Percentiles rank a stretch among this genome's conserved stretches.
Evolutionary conservation across 1,140 invertebrate genomes (phyloP).

Genomic region (Megalonaias nervosa): DNA sequence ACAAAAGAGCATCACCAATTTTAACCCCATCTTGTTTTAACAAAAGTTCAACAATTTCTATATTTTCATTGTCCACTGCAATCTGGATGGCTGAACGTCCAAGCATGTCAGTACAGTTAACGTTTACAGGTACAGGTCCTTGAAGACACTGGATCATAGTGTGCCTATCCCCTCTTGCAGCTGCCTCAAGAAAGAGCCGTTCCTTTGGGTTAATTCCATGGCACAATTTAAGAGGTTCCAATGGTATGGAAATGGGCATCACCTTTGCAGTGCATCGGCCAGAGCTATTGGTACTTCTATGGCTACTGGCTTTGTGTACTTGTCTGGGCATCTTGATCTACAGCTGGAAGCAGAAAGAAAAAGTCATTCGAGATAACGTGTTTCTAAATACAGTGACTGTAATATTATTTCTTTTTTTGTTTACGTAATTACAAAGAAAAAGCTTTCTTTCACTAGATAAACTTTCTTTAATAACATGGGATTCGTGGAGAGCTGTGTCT

Average conservation of each 20-base stretch:
- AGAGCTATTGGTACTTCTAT: conserved; percentile 36
- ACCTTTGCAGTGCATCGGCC: conserved; percentile 29
- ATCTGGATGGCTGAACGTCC: conserved; percentile 75
- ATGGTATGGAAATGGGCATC: conserved; percentile 52
- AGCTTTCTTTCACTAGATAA: no score
- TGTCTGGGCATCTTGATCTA: no score
- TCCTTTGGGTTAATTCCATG: conserved; percentile 72
- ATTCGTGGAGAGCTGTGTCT: no score
- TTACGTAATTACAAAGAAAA: no score
- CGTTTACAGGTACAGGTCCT: conserved; percentile 72
- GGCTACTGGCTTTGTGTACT: no score
- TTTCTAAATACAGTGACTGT: no score
- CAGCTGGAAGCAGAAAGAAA: no score
- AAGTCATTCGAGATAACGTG: no score
- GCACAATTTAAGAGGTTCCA: conserved; percentile 63
- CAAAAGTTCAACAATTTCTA: conserved; percentile 67
- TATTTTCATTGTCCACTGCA: conserved; percentile 70
- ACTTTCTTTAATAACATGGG: no score
- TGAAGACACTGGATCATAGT: conserved; percentile 74
- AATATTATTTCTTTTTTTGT: no score
- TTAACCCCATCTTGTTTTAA: conserved; percentile 65
- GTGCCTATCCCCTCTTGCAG: conserved; percentile 75
- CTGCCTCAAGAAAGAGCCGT: conserved; percentile 75
- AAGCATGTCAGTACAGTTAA: conserved; percentile 76
- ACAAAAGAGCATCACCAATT: conserved; percentile 70